These are phyloP conservation scores for Danio jaintianensis DNA, from an alignment of 2,797 vertebrate genomes.

Conservation along the genomic window DNA sequence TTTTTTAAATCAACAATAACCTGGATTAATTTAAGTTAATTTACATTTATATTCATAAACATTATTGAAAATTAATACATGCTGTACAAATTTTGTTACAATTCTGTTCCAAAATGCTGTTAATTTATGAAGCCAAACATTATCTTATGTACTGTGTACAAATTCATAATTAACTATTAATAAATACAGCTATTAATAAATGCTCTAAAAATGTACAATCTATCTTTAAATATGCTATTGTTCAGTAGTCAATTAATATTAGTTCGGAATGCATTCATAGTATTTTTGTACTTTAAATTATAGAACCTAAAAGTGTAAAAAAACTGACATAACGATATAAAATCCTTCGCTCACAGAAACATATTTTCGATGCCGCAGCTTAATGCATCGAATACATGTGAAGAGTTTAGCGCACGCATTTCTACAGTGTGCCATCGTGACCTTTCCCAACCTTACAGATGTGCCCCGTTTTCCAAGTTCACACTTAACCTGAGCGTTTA, in stretches of 20 bases:
- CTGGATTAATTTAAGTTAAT: too few species aligned
- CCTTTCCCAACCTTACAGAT: constrained; percentile 55
- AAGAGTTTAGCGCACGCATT: background rate
- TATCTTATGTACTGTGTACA: too few species aligned
- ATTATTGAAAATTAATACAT: background rate
- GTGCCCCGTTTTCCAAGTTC: constrained; percentile 54
- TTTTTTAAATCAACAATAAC: too few species aligned
- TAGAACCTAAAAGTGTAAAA: background rate
- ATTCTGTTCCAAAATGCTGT: too few species aligned
- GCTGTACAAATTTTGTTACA: background rate
- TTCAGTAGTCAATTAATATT: background rate
- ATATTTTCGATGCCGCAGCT: background rate
- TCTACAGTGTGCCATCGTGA: constrained; percentile 50
- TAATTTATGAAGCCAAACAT: background rate
- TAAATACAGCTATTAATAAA: background rate
- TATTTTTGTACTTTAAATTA: background rate
- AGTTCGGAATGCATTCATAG: too few species aligned
- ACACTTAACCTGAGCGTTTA: constrained; percentile 51
- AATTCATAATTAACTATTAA: too few species aligned
- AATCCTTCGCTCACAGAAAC: too few species aligned
- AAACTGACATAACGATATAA: background rate
- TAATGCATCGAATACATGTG: background rate
- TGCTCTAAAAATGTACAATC: background rate
- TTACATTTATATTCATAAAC: background rate
- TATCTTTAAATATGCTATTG: background rate